Evolutionary conservation across 2,113 vertebrate genomes (phyloP), one percentile per base, ranked within the genome.

Genomic region (Ploceus nigricollis): DNA sequence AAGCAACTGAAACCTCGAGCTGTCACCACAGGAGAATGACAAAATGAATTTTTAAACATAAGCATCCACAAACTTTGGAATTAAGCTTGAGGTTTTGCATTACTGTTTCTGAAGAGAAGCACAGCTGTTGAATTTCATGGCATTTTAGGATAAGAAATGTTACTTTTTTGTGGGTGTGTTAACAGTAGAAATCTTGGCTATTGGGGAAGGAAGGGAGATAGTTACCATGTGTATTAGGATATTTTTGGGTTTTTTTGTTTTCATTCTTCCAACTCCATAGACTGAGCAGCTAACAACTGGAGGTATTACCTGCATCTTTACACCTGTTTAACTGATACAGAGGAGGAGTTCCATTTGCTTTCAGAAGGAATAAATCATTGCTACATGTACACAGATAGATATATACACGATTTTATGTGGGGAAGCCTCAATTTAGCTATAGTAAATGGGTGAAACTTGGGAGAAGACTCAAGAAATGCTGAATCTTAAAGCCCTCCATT

Each of bases 21-120:
- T 87, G 28, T 94, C 69, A 57, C 30, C 42, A 63, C 31, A 48
- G 47, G 44, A 64, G 53, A 73, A 92, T 82, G 68, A 63, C 37
- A 83, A 69, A 63, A 73, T 44, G 3, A 48, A 39, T 54, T 94
- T 82, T 92, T 37, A 79, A 82, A 69, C 16, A 57, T 50, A 78
- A 58, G n/a, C 28, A 70, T 60, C 54, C 24, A 19, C 45, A 76
- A 78, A 51, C 22, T 54, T 61, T 28, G 69, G 68, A 80, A 42
- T 42, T 69, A 73, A 48, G 17, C 61, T 68, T 82, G 57, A 77
- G 44, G 13, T 75, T 93, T 68, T 47, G 27, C 20, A 31, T 51
- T 73, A 22, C n/a, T 68, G 2, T 84, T 89, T 84, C 51, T 51
- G 63, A 61, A 81, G n/a, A 90, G 79, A 88, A 94, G 56, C 65